Base-by-base conservation (phyloP, 2,888 invertebrate genomes). In the Ochropacha duplaris region DNA sequence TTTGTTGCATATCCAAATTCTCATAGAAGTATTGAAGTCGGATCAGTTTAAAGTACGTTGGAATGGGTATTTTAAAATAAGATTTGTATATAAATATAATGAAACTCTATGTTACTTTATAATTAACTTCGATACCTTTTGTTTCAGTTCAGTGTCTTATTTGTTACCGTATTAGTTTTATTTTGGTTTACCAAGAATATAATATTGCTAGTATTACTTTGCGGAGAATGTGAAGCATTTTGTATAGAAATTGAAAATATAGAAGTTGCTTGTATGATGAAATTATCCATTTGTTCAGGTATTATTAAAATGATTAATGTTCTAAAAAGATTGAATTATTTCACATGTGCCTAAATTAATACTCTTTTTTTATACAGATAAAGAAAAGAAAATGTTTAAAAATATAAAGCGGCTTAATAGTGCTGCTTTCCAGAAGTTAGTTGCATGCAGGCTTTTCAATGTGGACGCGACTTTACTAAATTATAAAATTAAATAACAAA, bases 391-490 rank as follows among this genome's bases (percentile, higher is more conserved):
- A 6, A 16, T 39, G 1, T 22, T 16, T 4, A 49, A 49, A 28
- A 34, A 34, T 49, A n/a, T 49, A 9, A 2, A 28, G 12, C 49
- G 49, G 22, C 1, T 57, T 2, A 55, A 49, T 9, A 22, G 28
- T 9, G 24, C 49, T 9, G 14, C 49, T 5, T 60, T 57, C 50
- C 22, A 9, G 8, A 57, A 51, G 24, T 11, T 62, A 36, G 58
- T 28, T 14, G 61, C 58, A 8, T 64, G 57, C 56, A 66, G 69
- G 11, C 22, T 66, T 34, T 62, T 71, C 44, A 22, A 44, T 0
- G 61, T 69, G 5, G 64, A 65, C 50, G 69, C 66, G 3, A 34
- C 50, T 11, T 52, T 68, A 3, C 66, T 67, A n/a, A n/a, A n/a
- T n/a, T n/a, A n/a, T n/a, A n/a, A n/a, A n/a, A n/a, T n/a, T n/a